Percentiles rank a stretch among this genome's conserved stretches.
These are phyloP conservation scores for Arbacia lixula DNA, from an alignment of 53 echinoderm and acorn worm genomes.

Conservation along the genomic window DNA sequence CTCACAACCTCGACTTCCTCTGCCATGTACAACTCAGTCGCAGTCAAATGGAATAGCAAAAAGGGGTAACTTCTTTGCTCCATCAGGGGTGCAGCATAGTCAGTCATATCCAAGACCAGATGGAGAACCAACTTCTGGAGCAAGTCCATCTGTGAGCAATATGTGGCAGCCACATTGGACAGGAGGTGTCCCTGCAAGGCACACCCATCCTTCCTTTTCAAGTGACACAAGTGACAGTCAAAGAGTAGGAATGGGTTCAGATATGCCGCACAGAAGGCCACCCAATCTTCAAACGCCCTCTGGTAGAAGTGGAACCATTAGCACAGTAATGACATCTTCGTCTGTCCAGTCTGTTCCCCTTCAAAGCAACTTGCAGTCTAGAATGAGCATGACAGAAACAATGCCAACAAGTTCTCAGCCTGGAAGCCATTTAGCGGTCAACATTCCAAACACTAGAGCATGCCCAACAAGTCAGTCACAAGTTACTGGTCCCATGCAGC, in stretches of 20 bases:
- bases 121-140: constrained; percentile 9
- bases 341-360: constrained; percentile 90
- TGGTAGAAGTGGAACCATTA: not conserved
- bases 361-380: constrained; percentile 78
- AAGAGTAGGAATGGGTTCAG: too few relatives aligned
- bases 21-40: not conserved
- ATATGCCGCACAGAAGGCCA: too few relatives aligned
- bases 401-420: not conserved
- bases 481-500: not conserved
- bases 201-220: not conserved
- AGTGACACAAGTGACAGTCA: not conserved
- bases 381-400: constrained; percentile 59
- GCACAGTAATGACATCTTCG: constrained; percentile 9
- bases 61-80: too few relatives aligned
- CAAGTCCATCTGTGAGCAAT: constrained; percentile 7
- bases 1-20: not conserved
- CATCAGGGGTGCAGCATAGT: not conserved
- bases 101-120: not conserved
- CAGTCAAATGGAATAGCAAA: too few relatives aligned
- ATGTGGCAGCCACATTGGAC: constrained; percentile 34
- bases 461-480: not conserved
- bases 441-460: not conserved
- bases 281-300: too few relatives aligned
- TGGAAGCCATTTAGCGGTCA: constrained; percentile 24
- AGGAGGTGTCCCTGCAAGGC: not conserved